These are phyloP conservation scores for Camelus bactrianus DNA, from an alignment of 2,113 vertebrate genomes.

Conservation along the genomic window DNA sequence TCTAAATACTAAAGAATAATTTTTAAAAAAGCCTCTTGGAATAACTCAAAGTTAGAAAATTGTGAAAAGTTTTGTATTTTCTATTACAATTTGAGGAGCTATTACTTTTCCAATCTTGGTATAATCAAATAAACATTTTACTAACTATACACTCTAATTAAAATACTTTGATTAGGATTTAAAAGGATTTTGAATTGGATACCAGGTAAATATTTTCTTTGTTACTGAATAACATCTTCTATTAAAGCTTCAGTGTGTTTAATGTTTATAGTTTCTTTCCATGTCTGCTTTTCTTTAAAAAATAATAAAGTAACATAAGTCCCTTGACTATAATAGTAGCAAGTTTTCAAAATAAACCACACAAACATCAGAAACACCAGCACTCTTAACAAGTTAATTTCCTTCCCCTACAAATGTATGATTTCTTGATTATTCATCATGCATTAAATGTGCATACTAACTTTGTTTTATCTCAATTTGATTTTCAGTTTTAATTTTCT, in stretches of 20 bases:
- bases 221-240: conserved; percentile 51
- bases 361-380: background rate
- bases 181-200: conserved; percentile 40
- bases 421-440: background rate
- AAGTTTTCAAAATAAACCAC: conserved; percentile 53
- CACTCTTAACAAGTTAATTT: conserved; percentile 4
- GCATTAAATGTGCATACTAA: background rate
- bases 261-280: conserved; percentile 50
- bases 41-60: conserved; percentile 26
- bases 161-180: conserved; percentile 28
- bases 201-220: conserved; percentile 60
- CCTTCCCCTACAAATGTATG: background rate
- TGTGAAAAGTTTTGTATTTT: background rate
- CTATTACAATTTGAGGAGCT: background rate
- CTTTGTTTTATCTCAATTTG: background rate
- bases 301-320: conserved; percentile 31
- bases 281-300: conserved; percentile 61
- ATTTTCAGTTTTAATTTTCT: conserved; percentile 22
- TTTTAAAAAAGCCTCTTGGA: background rate
- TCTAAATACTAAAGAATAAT: conserved; percentile 21
- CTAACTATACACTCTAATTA: background rate
- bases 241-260: conserved; percentile 56
- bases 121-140: conserved; percentile 21
- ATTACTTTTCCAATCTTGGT: conserved; percentile 29
- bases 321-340: conserved; percentile 19